Evolutionary conservation across 2,797 vertebrate genomes (phyloP), one percentile per base, ranked within the genome.

Genomic region (Pyrocephalus nanus): DNA sequence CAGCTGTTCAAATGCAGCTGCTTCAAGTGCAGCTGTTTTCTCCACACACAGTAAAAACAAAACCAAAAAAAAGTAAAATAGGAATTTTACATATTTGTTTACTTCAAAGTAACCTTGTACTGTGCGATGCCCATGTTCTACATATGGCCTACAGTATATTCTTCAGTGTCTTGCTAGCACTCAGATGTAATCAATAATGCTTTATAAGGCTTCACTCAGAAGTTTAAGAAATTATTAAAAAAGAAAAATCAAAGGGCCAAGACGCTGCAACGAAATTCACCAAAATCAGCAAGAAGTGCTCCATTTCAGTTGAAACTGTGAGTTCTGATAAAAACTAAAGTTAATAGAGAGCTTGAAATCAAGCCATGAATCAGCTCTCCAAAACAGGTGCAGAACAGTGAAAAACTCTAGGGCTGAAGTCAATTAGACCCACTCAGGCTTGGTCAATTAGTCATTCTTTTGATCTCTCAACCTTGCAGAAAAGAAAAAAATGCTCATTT

Each of bases 401-500:
- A 74, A 50, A 50, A 71, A 85, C 60, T 71, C 48, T 53, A 74
- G 62, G 93, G 45, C 81, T 93, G 91, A 87, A 94, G 69, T 89
- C 61, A 90, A 77, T 96, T 94, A 92, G 50, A 69, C 12, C 19
- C 62, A 78, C 57, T 83, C 84, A 94, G 54, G 15, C 80, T 91
- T 87, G 57, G 20, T 80, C 85, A 86, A 69, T 92, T 91, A 95
- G 81, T 58, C 22, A 80, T 92, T 91, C 94, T 72, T 95, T 96
- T 96, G 93, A 96, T 88, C 72, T 93, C 69, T 75, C 81, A 58
- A 14, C 74, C 54, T 83, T 72, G n/a, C 30, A 83, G 65, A 72
- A 57, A 65, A 80, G 36, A 55, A 76, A 86, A 38, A 80, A 71
- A 26, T 5, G 17, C 4, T 91, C 7, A 5, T 64, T 85, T 92